Conservation (phyloP, 2,888 invertebrate genomes). For the Zhuqinia jingwanae region DNA sequence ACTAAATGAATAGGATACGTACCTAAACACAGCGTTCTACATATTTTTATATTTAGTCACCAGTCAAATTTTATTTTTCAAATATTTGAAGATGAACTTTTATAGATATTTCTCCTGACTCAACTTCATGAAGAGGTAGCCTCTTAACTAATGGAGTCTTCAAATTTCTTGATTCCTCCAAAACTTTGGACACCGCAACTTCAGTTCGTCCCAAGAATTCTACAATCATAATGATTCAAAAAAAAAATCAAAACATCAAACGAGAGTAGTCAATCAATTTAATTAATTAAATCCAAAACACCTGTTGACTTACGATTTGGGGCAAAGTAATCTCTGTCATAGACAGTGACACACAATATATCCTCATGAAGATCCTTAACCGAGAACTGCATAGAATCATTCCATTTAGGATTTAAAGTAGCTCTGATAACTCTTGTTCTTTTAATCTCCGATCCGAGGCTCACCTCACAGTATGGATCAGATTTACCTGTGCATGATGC, state of each 20-base stretch:
- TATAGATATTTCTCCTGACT: slow-evolving; percentile 86
- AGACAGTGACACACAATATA: slow-evolving; percentile 86
- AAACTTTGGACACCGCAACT: slow-evolving; percentile 85
- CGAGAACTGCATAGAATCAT: slow-evolving; percentile 89
- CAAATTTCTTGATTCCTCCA: slow-evolving; percentile 83
- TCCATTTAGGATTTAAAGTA: slow-evolving; percentile 86
- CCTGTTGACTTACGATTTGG: slow-evolving; percentile 88
- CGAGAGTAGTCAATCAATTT: no score
- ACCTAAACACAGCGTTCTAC: no score
- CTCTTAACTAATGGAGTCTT: slow-evolving; percentile 86
- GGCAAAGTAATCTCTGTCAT: slow-evolving; percentile 87
- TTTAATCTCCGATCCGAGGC: slow-evolving; percentile 87
- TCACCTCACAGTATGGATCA: slow-evolving; percentile 88
- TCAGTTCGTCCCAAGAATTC: slow-evolving; percentile 88
- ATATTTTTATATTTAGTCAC: no score
- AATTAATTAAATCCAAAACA: no score
- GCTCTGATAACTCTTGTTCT: slow-evolving; percentile 85
- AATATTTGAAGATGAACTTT: slow-evolving; percentile 88
- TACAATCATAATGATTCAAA: slow-evolving; percentile 79
- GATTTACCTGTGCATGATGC: slow-evolving; percentile 83
- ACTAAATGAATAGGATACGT: no score
- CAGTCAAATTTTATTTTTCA: slow-evolving; percentile 67
- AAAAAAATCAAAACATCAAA: neutral
- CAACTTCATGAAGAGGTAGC: slow-evolving; percentile 86
- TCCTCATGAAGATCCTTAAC: slow-evolving; percentile 87